A percentile compares a stretch with the other conserved stretches of the same genome.
Conservation (phyloP, 2,888 invertebrate species). For the Alcis repandata region DNA sequence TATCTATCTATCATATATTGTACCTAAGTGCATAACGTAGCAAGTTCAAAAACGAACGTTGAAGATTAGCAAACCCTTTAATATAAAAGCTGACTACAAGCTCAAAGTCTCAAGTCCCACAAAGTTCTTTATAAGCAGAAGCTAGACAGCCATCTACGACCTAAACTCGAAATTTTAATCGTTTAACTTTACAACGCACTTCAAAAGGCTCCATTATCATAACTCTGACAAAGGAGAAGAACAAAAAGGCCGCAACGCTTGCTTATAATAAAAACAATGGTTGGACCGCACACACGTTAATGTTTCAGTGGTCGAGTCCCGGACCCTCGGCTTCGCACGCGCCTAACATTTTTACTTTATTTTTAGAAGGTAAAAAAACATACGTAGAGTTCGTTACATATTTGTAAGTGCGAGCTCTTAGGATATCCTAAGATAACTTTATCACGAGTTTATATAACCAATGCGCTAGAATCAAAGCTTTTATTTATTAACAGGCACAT, state of each 20-base stretch:
- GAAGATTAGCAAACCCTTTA: conserved; percentile 5
- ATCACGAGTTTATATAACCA: too few species aligned
- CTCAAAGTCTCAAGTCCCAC: background rate
- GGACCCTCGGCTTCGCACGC: conserved; percentile 52
- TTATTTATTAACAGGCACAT: too few species aligned
- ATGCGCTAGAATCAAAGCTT: too few species aligned
- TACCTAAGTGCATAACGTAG: background rate
- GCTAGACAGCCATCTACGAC: conserved; percentile 5
- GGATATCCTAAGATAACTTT: background rate
- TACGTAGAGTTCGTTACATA: conserved; percentile 38
- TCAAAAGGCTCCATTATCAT: conserved; percentile 72
- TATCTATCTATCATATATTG: too few species aligned
- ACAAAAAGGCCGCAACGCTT: conserved; percentile 69
- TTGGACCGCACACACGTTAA: conserved; percentile 65
- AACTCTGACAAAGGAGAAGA: conserved; percentile 68
- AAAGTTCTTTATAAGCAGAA: background rate
- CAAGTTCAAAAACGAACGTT: background rate
- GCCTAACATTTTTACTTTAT: conserved; percentile 59
- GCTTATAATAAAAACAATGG: conserved; percentile 79
- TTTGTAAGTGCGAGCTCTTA: conserved; percentile 19
- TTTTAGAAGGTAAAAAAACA: conserved; percentile 54
- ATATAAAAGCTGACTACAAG: conserved; percentile 1
- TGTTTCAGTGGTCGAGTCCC: conserved; percentile 67
- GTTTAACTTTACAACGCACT: conserved; percentile 45
- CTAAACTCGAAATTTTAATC: conserved; percentile 32